A percentile compares a stretch with the other conserved stretches of the same genome.
Evolutionary conservation across 2,888 invertebrate species (phyloP).

Genomic region (Chrysolina americana): DNA sequence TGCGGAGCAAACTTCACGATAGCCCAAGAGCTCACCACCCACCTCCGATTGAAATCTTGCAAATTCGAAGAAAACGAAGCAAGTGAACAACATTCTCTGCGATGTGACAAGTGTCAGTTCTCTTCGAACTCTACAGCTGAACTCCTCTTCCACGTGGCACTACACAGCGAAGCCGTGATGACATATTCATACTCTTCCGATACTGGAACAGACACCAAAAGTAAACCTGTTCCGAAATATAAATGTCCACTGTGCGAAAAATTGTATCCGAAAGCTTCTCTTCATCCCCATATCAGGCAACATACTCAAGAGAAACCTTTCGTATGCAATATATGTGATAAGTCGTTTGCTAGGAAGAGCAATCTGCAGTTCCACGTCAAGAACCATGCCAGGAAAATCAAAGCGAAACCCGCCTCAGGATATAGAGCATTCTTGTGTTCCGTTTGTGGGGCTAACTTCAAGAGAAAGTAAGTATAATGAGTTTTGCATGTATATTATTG

Average conservation of each 20-base stretch:
- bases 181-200: conserved; percentile 59
- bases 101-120: conserved; percentile 76
- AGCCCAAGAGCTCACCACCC: conserved; percentile 82
- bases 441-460: conserved; percentile 70
- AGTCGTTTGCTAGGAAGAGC: conserved; percentile 78
- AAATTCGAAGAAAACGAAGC: conserved; percentile 63
- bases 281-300: conserved; percentile 79
- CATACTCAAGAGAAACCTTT: conserved; percentile 85
- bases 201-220: conserved; percentile 52
- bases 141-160: conserved; percentile 80
- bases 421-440: conserved; percentile 67
- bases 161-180: conserved; percentile 74
- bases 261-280: conserved; percentile 76
- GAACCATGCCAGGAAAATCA: conserved; percentile 63
- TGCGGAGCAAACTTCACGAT: conserved; percentile 81
- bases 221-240: conserved; percentile 70
- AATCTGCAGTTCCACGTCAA: conserved; percentile 77
- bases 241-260: conserved; percentile 80
- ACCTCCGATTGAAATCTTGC: conserved; percentile 77
- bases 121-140: conserved; percentile 79
- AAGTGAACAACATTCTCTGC: conserved; percentile 55
- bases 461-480: conserved; percentile 69
- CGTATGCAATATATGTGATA: conserved; percentile 76
- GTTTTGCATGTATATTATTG: background rate
- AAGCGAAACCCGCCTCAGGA: conserved; percentile 32